These are phyloP conservation scores for Cydia strobilella DNA, from an alignment of 1,140 invertebrate genomes.

Conservation along the genomic window DNA sequence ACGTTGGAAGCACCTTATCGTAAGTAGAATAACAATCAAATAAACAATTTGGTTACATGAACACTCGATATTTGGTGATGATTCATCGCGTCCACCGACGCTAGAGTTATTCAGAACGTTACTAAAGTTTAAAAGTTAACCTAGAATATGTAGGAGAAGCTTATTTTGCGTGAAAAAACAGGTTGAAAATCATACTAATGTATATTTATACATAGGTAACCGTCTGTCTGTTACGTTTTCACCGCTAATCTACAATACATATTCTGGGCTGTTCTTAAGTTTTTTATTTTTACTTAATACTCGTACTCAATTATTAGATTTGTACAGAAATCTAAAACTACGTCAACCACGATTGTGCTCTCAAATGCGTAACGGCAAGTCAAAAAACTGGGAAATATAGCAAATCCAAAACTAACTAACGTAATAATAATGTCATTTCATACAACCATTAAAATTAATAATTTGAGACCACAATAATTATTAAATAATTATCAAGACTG, in stretches of 20 bases:
- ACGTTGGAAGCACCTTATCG: neutral
- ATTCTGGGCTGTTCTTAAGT: neutral
- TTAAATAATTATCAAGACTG: conserved; percentile 38
- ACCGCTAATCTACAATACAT: too few species aligned
- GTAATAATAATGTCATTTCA: conserved; percentile 47
- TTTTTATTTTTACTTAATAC: neutral
- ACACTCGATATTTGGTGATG: conserved; percentile 50
- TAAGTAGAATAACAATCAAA: conserved; percentile 32
- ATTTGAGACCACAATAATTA: conserved; percentile 47
- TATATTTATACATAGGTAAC: too few species aligned
- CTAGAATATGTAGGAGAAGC: neutral
- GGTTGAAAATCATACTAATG: too few species aligned
- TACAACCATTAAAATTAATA: conserved; percentile 45
- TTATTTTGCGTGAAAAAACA: neutral
- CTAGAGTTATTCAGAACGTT: neutral
- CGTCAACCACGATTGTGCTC: conserved; percentile 37
- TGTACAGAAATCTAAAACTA: conserved; percentile 13
- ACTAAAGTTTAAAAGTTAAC: neutral
- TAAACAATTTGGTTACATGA: conserved; percentile 44
- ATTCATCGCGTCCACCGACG: neutral
- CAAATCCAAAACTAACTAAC: conserved; percentile 24
- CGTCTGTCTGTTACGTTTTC: too few species aligned
- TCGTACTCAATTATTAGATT: neutral
- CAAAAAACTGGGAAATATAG: conserved; percentile 20
- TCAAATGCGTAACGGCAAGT: conserved; percentile 41